Base-by-base conservation (phyloP, 1,140 invertebrate species). In the Diploscapter pachys region DNA sequence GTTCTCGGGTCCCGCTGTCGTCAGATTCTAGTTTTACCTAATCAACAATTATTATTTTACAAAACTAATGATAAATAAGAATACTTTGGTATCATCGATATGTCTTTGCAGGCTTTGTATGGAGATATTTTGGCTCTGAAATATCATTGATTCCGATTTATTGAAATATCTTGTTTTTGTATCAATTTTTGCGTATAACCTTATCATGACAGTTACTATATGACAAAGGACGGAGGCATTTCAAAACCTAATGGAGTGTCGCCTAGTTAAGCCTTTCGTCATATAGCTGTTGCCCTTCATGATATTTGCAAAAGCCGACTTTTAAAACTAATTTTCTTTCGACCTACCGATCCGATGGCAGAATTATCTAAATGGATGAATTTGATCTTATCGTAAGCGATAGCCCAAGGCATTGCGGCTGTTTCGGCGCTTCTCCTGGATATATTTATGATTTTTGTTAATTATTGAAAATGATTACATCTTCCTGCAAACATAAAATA, bases 401-500 rank as follows among this genome's bases (percentile, higher is more conserved):
- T 50, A n/a, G 64, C 69, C 69, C 54, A 71, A n/a, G 69, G 69
- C 54, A 64, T 61, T 31, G 31, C 31, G 11, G 57, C 11, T 59
- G 54, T 63, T 49, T 71, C 63, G 6, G 48, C 9, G 57, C 57
- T 48, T 6, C n/a, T 71, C 54, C 49, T 11, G 9, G 61, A 70
- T 9, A 5, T n/a, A 70, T 8, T 4, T 49, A 67, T n/a, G 48
- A n/a, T 4, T 13, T 9, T 11, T 69, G 51, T 9, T 69, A n/a
- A 8, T 50, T 69, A 11, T 54, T 69, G 9, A 50, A 69, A 56
- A 9, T 8, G 6, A 63, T 6, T 69, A 11, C 49, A 11, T 69
- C 9, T 69, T 59, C 13, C 11, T 50, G 6, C 6, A 5, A 75
- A 75, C 73, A 6, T 48, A 76, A 71, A 76, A 31, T 66, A 78